Conservation (phyloP, 2,113 vertebrate species). For the Carollia perspicillata region DNA sequence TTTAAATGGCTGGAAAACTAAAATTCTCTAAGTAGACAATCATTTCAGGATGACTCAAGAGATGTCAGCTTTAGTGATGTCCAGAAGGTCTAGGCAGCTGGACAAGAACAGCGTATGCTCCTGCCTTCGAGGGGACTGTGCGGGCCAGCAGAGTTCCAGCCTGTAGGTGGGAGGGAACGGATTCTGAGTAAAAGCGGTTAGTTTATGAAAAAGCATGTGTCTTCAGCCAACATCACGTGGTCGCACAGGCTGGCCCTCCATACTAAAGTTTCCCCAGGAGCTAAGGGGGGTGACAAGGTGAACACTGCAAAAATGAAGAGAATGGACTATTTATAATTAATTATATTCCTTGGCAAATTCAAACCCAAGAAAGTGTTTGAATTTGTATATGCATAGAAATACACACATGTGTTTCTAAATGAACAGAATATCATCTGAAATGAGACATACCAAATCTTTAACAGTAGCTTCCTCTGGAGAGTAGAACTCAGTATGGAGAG, state of each 20-base stretch:
- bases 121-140: neutral
- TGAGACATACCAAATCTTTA: neutral
- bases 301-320: neutral
- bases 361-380: neutral
- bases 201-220: neutral
- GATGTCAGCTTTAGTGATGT: no score
- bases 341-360: neutral
- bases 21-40: neutral
- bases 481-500: neutral
- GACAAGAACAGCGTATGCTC: neutral
- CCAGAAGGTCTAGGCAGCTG: neutral
- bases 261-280: neutral
- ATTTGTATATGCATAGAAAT: neutral
- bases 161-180: neutral
- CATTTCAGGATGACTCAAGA: neutral
- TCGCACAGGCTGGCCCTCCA: neutral
- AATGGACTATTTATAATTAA: neutral
- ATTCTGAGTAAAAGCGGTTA: neutral
- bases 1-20: neutral
- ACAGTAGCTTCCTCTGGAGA: neutral
- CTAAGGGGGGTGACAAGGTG: neutral
- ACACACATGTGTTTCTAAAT: neutral
- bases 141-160: neutral
- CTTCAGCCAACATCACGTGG: neutral
- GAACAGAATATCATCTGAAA: neutral